Base-by-base conservation (phyloP, 2,797 vertebrate genomes). In the Hemibagrus guttatus region DNA sequence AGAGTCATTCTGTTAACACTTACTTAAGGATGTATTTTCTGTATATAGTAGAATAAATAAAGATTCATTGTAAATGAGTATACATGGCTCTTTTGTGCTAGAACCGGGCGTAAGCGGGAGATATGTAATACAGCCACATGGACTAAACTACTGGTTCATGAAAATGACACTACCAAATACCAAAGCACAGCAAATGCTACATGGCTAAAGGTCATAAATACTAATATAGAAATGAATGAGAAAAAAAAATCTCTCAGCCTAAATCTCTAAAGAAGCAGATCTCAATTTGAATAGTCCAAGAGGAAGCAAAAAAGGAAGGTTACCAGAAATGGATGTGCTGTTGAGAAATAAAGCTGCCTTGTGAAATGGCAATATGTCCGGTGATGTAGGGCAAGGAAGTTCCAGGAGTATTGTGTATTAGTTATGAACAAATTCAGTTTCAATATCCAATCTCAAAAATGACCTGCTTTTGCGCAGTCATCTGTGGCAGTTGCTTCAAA, bases 271-370 rank as follows among this genome's bases (percentile, higher is more conserved):
- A 63, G 58, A 81, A 42, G 23, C 0, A 13, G 21, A 26, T 80
- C 31, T 80, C 46, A 80, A 68, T 80, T 66, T 23, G 54, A 75
- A 52, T 71, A 68, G 54, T 84, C 78, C 56, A 61, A 83, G 86
- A 87, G 88, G 88, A 90, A 91, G 87, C 82, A 74, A 84, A 83
- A 82, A 42, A 28, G 64, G 71, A 83, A 85, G 49, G 69, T 82
- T 80, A 86, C 49, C 81, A 88, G 84, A 90, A 86, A 71, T 54
- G 82, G 76, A 79, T 83, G 63, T 42, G 28, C 80, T 88, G 80
- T 84, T 76, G 54, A 82, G 76, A 87, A 90, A 88, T 9, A 9
- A 59, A 69, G 61, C 21, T 11, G 75, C 71, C 83, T 88, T 89
- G 87, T 87, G 90, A 87, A 87, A 89, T 68, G 23, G 28, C 31